Conservation (phyloP, 2,113 vertebrate species). For the Larimichthys polyactis region DNA sequence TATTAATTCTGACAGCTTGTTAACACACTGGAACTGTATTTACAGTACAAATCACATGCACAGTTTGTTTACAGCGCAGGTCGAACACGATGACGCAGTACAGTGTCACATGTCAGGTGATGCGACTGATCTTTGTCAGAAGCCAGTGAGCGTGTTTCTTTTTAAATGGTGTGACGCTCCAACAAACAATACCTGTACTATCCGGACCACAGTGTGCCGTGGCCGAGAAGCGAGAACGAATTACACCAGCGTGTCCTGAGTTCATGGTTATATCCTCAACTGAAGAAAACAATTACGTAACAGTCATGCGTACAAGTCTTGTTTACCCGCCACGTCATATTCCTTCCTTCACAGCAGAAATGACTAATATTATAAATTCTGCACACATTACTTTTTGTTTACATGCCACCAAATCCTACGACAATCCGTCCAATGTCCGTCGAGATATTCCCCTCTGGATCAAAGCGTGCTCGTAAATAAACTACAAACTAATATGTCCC, state of each 20-base stretch:
- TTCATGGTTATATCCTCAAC: neutral
- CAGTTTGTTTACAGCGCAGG: neutral
- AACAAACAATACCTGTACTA: neutral
- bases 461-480: neutral
- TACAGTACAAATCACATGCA: neutral
- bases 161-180: neutral
- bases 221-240: neutral
- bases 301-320: neutral
- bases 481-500: neutral
- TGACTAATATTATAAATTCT: neutral
- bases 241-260: neutral
- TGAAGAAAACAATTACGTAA: neutral
- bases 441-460: neutral
- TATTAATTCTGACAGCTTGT: neutral
- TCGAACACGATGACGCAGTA: neutral
- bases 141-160: neutral
- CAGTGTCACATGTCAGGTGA: slow-evolving; percentile 6
- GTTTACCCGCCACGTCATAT: neutral
- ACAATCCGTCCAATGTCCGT: neutral
- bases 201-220: neutral
- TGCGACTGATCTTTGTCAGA: slow-evolving; percentile 1
- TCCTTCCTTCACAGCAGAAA: neutral
- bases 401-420: neutral
- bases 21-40: neutral
- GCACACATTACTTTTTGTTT: neutral